phyloP scores from a whole-genome alignment of 2,113 vertebrate genomes.

The Hemicordylus capensis region DNA sequence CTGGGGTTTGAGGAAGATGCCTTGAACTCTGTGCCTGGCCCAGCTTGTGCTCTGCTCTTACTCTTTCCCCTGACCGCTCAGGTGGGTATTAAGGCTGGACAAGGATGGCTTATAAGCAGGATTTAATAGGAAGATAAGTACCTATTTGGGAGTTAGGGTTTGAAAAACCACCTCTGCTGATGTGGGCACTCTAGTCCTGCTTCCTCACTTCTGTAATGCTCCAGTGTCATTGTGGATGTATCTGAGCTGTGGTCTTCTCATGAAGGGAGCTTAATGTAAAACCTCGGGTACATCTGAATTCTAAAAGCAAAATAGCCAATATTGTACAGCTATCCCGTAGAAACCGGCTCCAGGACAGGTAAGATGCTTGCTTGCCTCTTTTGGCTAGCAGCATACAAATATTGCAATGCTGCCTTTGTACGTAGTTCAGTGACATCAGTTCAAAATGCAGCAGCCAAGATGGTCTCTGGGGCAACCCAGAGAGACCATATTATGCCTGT shows the following conservation, averaged over 20 bases:
- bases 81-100: conserved; percentile 73
- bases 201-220: no score
- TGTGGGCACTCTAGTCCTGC: neutral
- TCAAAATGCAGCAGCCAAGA: no score
- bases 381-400: neutral
- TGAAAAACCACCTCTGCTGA: no score
- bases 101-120: neutral
- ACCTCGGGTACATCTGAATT: no score
- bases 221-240: no score
- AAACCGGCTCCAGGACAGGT: neutral
- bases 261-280: neutral
- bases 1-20: conserved; percentile 89
- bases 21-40: conserved; percentile 82
- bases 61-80: conserved; percentile 94
- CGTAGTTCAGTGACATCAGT: no score
- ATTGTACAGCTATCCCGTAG: neutral
- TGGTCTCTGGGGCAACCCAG: no score
- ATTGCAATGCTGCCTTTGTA: no score
- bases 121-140: neutral
- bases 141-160: no score
- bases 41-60: conserved; percentile 89
- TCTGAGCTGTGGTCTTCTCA: neutral
- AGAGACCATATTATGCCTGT: no score
- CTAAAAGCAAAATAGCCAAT: neutral
- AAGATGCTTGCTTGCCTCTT: neutral